These are phyloP conservation scores for Pristionchus exspectatus DNA, from an alignment of 2,888 invertebrate genomes.

Conservation along the genomic window DNA sequence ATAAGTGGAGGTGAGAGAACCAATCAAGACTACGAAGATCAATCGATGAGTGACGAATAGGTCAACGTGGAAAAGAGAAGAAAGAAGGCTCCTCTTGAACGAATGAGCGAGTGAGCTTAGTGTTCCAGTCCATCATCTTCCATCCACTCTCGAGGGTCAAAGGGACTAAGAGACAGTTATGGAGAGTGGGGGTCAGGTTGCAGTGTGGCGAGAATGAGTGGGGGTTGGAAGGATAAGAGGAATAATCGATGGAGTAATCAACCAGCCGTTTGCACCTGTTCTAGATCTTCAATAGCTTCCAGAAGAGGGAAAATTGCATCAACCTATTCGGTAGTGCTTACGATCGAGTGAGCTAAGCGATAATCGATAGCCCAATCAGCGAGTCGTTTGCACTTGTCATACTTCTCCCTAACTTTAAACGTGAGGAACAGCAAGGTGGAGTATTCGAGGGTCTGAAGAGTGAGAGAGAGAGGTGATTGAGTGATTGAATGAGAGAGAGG, in stretches of 20 bases:
- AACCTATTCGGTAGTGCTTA: too few relatives aligned
- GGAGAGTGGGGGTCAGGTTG: slow-evolving; percentile 15
- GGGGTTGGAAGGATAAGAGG: background rate
- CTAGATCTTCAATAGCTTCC: too few relatives aligned
- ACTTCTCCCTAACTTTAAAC: background rate
- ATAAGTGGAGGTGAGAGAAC: background rate
- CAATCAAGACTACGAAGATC: slow-evolving; percentile 10
- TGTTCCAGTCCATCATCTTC: slow-evolving; percentile 14
- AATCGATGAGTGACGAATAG: background rate
- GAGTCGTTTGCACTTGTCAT: background rate
- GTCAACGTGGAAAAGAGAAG: background rate
- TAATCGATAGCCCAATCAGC: background rate
- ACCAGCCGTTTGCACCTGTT: background rate
- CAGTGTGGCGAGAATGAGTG: background rate
- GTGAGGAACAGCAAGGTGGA: background rate
- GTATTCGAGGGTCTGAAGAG: background rate
- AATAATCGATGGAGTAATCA: background rate
- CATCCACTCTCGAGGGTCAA: slow-evolving; percentile 33
- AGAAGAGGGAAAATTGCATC: too few relatives aligned
- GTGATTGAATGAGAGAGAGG: slow-evolving; percentile 14
- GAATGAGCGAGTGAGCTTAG: background rate
- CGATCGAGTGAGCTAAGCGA: too few relatives aligned
- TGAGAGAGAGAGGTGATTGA: slow-evolving; percentile 8
- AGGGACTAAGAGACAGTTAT: slow-evolving; percentile 36
- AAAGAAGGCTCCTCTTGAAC: background rate